Evolutionary conservation across 2,113 vertebrate species (phyloP).

Genomic region (Sapajus apella): DNA sequence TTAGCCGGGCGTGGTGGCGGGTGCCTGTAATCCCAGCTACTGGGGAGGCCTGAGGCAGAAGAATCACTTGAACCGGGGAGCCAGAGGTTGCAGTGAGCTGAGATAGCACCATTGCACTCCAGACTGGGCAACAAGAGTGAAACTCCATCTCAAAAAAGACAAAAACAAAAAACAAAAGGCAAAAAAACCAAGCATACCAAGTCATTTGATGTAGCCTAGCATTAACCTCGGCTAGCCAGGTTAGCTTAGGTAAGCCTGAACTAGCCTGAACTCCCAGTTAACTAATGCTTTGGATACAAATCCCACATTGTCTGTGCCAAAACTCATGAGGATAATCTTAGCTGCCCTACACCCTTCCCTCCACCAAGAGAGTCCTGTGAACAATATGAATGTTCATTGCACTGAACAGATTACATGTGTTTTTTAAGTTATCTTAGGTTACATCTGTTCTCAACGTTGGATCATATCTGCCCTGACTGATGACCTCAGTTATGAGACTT

Average conservation of each 20-base stretch:
- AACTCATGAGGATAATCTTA: background rate
- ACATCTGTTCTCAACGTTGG: background rate
- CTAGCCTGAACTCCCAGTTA: background rate
- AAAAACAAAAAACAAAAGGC: background rate
- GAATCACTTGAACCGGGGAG: too few species aligned
- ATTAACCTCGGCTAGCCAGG: background rate
- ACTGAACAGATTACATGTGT: accelerated
- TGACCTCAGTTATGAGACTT: background rate
- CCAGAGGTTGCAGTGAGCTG: too few species aligned
- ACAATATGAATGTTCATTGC: background rate
- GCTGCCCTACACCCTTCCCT: background rate
- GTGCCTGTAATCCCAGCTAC: too few species aligned
- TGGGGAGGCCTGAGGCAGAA: too few species aligned
- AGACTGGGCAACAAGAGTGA: background rate
- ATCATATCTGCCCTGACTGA: background rate
- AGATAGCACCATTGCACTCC: background rate
- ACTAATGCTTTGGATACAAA: background rate
- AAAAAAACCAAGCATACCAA: background rate
- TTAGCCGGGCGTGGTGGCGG: too few species aligned
- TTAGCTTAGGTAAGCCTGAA: too few species aligned
- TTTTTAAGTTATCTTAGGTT: background rate
- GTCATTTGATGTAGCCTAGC: background rate
- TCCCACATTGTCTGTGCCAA: background rate
- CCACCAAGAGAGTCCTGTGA: background rate
- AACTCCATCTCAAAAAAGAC: background rate